Conservation (phyloP, 2,888 invertebrate genomes). For the Apotomis betuletana region DNA sequence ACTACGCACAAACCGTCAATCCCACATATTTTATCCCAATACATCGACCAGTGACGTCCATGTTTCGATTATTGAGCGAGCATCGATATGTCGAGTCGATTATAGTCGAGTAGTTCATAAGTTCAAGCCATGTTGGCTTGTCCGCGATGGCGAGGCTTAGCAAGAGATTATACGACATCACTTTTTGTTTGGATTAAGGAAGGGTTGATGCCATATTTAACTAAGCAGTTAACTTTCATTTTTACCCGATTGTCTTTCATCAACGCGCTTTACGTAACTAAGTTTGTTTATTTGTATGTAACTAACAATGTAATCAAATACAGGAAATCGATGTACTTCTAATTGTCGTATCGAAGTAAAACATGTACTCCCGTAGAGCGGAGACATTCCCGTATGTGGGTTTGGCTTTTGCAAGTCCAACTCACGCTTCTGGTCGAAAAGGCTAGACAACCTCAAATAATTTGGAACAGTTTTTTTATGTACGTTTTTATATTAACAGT, state of each 20-base stretch:
- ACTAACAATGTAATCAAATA: too few species aligned
- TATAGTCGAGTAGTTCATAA: constrained; percentile 65
- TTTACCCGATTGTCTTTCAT: neutral
- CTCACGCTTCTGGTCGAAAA: too few species aligned
- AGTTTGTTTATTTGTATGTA: too few species aligned
- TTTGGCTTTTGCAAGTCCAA: too few species aligned
- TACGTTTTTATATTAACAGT: too few species aligned
- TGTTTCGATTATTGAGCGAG: constrained; percentile 74
- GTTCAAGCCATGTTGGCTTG: constrained; percentile 57
- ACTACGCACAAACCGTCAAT: constrained; percentile 31
- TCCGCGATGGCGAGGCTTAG: constrained; percentile 54
- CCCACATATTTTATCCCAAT: constrained; percentile 35
- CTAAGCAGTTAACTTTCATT: constrained; percentile 24
- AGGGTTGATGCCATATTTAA: constrained; percentile 51
- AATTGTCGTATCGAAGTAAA: too few species aligned
- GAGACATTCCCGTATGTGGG: too few species aligned
- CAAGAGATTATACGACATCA: constrained; percentile 60
- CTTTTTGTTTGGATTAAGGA: constrained; percentile 63
- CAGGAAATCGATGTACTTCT: too few species aligned
- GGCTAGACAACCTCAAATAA: too few species aligned
- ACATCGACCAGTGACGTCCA: constrained; percentile 57
- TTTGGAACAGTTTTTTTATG: too few species aligned
- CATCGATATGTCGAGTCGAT: constrained; percentile 75
- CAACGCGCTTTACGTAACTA: too few species aligned
- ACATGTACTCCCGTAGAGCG: too few species aligned